phyloP scores from a whole-genome alignment of 2,113 vertebrate species.

The Mesembrinibis cayennensis region DNA sequence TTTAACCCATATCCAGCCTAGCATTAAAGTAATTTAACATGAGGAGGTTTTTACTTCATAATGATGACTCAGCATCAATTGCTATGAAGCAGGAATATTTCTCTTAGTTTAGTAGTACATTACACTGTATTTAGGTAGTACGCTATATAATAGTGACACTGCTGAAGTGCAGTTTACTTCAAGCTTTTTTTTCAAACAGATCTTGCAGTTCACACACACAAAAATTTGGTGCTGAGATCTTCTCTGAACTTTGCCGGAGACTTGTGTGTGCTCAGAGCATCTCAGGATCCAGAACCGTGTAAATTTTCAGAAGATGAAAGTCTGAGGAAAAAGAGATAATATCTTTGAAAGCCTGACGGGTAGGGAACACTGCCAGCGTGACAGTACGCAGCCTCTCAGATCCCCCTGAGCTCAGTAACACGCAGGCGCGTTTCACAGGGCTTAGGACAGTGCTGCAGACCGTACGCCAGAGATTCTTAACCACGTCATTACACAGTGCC shows the following conservation, averaged over 20 bases:
- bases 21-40: neutral
- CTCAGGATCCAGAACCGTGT: neutral
- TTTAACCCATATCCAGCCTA: neutral
- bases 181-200: neutral
- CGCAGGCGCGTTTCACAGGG: fast-evolving
- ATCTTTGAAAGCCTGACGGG: neutral
- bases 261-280: neutral
- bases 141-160: neutral
- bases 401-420: neutral
- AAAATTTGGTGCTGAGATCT: neutral
- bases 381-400: no score
- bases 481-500: no score
- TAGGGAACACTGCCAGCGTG: neutral
- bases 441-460: neutral
- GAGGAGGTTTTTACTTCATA: neutral
- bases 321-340: neutral
- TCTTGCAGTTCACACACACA: neutral
- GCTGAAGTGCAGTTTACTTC: neutral
- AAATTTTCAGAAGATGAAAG: neutral
- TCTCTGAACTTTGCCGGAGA: neutral
- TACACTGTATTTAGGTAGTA: neutral
- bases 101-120: neutral
- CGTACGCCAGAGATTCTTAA: no score
- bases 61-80: neutral
- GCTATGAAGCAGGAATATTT: neutral